Evolutionary conservation across 2,797 vertebrate species (phyloP).

Genomic region (Pipistrellus kuhlii): DNA sequence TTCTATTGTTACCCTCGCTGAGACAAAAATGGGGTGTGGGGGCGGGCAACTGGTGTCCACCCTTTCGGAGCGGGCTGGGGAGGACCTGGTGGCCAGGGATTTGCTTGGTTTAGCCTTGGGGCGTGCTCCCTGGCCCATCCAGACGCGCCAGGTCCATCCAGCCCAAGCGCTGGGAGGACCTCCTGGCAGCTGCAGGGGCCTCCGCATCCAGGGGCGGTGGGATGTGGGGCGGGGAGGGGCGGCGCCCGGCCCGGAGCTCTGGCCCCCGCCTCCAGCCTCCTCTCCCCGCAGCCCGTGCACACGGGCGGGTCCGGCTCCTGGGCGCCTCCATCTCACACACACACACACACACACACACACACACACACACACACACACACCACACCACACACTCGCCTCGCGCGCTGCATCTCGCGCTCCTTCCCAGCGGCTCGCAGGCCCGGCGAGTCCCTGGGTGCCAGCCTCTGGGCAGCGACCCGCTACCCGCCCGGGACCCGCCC

Average conservation of each 20-base stretch:
- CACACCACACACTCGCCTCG: not conserved
- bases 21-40: conserved; percentile 51
- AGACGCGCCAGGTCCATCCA: fast-evolving
- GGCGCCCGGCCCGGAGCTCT: not conserved
- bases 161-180: not conserved
- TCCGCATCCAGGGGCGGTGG: conserved; percentile 82
- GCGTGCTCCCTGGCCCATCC: not conserved
- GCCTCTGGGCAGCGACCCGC: not conserved
- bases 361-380: too few species aligned
- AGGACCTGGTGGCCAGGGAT: not conserved
- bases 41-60: not conserved
- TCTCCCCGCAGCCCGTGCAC: conserved; percentile 77
- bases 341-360: not conserved
- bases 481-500: not conserved
- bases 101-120: not conserved
- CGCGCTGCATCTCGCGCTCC: not conserved
- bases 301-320: conserved; percentile 80
- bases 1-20: not conserved
- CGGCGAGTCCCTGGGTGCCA: not conserved
- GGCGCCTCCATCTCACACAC: conserved; percentile 64
- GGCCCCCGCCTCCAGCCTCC: not conserved
- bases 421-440: not conserved
- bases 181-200: conserved; percentile 74
- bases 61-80: not conserved
- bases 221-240: conserved; percentile 28